A percentile compares a stretch with the other conserved stretches of the same genome.
Evolutionary conservation across 2,888 invertebrate species (phyloP).

Genomic region (Sussaba pulchella): DNA sequence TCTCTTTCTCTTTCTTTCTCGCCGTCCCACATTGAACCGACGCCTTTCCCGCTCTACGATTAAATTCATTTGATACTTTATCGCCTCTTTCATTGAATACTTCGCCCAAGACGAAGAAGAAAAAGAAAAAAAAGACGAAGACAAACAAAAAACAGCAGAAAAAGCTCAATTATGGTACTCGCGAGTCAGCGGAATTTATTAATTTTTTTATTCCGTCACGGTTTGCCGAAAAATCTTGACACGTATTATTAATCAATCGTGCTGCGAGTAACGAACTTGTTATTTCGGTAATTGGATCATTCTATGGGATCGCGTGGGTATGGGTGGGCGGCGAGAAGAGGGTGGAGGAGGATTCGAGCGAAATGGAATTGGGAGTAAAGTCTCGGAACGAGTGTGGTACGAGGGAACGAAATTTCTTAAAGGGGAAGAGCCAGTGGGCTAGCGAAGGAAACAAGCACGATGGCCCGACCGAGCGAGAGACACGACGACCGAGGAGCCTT

Average conservation of each 20-base stretch:
- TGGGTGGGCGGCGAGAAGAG: neutral
- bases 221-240: slow-evolving; percentile 6
- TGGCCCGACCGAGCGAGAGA: slow-evolving; percentile 58
- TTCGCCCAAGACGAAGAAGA: neutral
- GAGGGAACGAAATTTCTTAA: slow-evolving; percentile 52
- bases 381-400: slow-evolving; percentile 8
- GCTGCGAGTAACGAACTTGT: slow-evolving; percentile 53
- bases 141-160: neutral
- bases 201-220: neutral
- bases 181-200: neutral
- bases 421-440: slow-evolving; percentile 55
- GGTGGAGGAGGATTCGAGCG: neutral
- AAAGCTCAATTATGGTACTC: neutral
- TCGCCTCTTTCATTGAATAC: neutral
- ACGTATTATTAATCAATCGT: slow-evolving; percentile 39
- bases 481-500: slow-evolving; percentile 25
- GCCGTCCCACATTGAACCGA: slow-evolving; percentile 2
- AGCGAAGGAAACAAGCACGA: slow-evolving; percentile 26
- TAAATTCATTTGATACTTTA: slow-evolving; percentile 43
- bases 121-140: neutral
- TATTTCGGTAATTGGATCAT: slow-evolving; percentile 61
- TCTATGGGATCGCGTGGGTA: slow-evolving; percentile 30
- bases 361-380: slow-evolving; percentile 6
- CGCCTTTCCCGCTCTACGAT: slow-evolving; percentile 30
- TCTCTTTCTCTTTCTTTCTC: slow-evolving; percentile 31